Evolutionary conservation across 1,140 invertebrate species (phyloP).

Genomic region (Drosophila saltans): DNA sequence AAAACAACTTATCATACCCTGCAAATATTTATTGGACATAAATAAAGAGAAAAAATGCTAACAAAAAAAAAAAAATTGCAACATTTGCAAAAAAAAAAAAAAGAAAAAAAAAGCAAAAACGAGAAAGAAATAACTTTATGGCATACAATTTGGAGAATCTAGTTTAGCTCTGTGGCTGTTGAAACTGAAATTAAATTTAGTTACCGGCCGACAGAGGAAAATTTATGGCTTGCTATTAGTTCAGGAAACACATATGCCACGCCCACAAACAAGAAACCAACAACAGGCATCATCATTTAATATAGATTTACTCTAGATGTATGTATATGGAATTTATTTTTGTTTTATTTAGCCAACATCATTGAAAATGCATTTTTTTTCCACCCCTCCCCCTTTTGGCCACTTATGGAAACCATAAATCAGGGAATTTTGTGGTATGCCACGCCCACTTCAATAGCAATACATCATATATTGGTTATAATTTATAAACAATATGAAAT

Average conservation of each 20-base stretch:
- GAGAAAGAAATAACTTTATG: slow-evolving; percentile 42
- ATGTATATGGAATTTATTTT: background rate
- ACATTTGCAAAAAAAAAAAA: slow-evolving; percentile 21
- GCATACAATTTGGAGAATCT: slow-evolving; percentile 48
- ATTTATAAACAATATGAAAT: slow-evolving; percentile 46
- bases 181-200: slow-evolving; percentile 67
- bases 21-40: background rate
- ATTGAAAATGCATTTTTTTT: slow-evolving; percentile 57
- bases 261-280: background rate
- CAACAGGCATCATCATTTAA: slow-evolving; percentile 58
- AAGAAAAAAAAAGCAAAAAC: background rate
- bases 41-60: slow-evolving; percentile 11
- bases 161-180: slow-evolving; percentile 42
- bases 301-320: slow-evolving; percentile 51
- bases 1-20: background rate
- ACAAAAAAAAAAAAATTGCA: slow-evolving; percentile 25
- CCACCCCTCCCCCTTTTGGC: background rate
- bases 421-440: slow-evolving; percentile 29
- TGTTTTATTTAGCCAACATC: slow-evolving; percentile 43
- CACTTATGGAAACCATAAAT: slow-evolving; percentile 40
- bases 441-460: slow-evolving; percentile 24
- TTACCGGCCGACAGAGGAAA: slow-evolving; percentile 42
- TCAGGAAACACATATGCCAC: slow-evolving; percentile 41
- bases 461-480: slow-evolving; percentile 4
- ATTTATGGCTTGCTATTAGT: slow-evolving; percentile 78